These are phyloP conservation scores for Lordiphosa clarofinis DNA, from an alignment of 1,140 invertebrate species.

Conservation along the genomic window DNA sequence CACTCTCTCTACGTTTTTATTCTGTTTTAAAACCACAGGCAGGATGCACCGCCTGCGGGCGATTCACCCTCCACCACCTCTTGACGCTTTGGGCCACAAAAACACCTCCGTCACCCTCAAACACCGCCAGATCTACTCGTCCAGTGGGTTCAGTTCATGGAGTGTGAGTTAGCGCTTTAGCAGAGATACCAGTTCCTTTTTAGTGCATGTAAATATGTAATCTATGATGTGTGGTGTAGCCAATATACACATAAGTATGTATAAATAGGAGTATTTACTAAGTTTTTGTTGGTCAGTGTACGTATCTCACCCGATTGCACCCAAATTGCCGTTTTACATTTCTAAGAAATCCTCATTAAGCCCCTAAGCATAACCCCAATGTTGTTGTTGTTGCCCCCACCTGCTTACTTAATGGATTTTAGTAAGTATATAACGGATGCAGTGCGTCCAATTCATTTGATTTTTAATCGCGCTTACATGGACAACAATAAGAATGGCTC, in stretches of 20 bases:
- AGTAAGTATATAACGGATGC: conserved; percentile 79
- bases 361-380: conserved; percentile 40
- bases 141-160: conserved; percentile 73
- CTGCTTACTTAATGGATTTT: conserved; percentile 39
- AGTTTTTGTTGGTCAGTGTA: conserved; percentile 61
- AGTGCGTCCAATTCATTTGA: conserved; percentile 56
- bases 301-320: conserved; percentile 61
- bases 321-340: conserved; percentile 4
- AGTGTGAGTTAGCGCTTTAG: conserved; percentile 64
- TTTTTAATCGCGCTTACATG: conserved; percentile 59
- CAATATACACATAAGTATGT: conserved; percentile 13
- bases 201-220: conserved; percentile 42
- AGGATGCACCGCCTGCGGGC: conserved; percentile 35
- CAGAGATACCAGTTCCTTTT: conserved; percentile 19
- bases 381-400: conserved; percentile 54
- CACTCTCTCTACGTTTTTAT: conserved; percentile 40
- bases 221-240: neutral
- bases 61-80: conserved; percentile 12
- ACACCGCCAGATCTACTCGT: conserved; percentile 22
- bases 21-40: conserved; percentile 49
- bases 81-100: conserved; percentile 41
- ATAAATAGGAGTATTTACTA: conserved; percentile 2
- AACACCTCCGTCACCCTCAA: conserved; percentile 13
- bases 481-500: conserved; percentile 57
- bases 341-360: conserved; percentile 28